Evolutionary conservation across 2,113 vertebrate species (phyloP).

Genomic region (Bolborhynchus lineola): DNA sequence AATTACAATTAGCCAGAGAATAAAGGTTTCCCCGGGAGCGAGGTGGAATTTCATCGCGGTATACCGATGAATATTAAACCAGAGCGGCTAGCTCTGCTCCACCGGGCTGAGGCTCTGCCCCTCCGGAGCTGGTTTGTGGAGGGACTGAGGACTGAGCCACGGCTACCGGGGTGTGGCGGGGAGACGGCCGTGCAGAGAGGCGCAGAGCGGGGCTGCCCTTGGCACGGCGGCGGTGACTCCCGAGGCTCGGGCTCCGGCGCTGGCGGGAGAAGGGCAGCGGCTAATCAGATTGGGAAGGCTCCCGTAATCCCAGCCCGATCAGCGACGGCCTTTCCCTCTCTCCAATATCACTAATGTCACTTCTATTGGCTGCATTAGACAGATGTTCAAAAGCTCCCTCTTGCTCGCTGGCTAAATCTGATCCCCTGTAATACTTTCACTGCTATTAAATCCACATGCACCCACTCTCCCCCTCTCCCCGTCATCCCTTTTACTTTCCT

Average conservation of each 20-base stretch:
- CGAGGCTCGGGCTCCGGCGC: background rate
- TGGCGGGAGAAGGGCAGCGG: conserved; percentile 32
- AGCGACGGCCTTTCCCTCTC: conserved; percentile 24
- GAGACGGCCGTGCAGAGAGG: background rate
- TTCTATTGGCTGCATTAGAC: conserved; percentile 76
- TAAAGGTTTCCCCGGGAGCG: conserved; percentile 5
- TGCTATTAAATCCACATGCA: conserved; percentile 72
- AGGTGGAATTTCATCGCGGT: conserved; percentile 19
- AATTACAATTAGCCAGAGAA: conserved; percentile 47
- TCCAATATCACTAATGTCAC: conserved; percentile 76
- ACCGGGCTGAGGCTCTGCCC: background rate
- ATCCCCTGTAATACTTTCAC: conserved; percentile 75
- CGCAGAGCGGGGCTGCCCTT: too few relatives aligned
- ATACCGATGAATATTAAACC: background rate
- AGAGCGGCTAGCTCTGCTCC: background rate
- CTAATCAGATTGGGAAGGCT: conserved; percentile 77
- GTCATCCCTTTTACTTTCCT: conserved; percentile 53
- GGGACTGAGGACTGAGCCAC: background rate
- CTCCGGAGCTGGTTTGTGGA: background rate
- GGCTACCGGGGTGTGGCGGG: background rate
- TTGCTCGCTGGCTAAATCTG: conserved; percentile 56
- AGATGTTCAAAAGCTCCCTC: conserved; percentile 71
- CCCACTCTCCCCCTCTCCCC: background rate
- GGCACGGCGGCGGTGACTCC: background rate
- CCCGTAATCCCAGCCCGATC: conserved; percentile 73